phyloP scores from a whole-genome alignment of 2,113 vertebrate species.

The Danionella cerebrum region DNA sequence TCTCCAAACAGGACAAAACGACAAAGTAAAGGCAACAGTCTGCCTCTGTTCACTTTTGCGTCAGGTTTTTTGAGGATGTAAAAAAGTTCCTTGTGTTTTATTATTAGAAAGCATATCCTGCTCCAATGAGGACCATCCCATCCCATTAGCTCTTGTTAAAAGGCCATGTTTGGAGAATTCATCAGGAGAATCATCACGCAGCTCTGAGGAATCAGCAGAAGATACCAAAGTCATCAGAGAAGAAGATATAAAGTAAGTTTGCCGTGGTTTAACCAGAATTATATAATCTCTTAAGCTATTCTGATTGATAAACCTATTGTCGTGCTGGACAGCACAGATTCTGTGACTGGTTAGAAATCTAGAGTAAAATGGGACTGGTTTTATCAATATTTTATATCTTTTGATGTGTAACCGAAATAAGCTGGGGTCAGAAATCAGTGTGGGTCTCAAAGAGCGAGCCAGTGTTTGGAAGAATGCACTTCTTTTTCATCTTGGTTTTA shows the following conservation, averaged over 20 bases:
- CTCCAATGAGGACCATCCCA: background rate
- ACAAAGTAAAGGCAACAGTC: slow-evolving; percentile 1
- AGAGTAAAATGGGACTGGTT: too few relatives aligned
- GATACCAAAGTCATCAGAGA: background rate
- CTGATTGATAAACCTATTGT: too few relatives aligned
- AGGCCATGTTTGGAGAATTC: background rate
- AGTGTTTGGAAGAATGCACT: too few relatives aligned
- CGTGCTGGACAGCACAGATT: too few relatives aligned
- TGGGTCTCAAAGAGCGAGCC: too few relatives aligned
- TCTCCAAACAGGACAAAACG: background rate
- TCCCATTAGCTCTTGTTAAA: background rate
- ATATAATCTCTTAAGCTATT: too few relatives aligned
- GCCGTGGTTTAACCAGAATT: background rate
- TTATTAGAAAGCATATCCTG: slow-evolving; percentile 9
- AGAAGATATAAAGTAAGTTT: slow-evolving; percentile 1
- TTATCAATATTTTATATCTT: too few relatives aligned
- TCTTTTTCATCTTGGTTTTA: too few relatives aligned
- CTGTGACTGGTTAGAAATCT: too few relatives aligned
- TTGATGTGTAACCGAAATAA: too few relatives aligned
- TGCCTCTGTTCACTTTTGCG: background rate
- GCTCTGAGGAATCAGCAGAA: background rate
- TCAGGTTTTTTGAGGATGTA: background rate
- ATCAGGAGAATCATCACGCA: background rate
- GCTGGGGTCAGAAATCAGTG: too few relatives aligned
- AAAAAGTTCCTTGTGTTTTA: too few relatives aligned